Percentiles rank a stretch among this genome's conserved stretches.
Conservation (phyloP, 2,797 vertebrate species). For the Enteromius viviparus region DNA sequence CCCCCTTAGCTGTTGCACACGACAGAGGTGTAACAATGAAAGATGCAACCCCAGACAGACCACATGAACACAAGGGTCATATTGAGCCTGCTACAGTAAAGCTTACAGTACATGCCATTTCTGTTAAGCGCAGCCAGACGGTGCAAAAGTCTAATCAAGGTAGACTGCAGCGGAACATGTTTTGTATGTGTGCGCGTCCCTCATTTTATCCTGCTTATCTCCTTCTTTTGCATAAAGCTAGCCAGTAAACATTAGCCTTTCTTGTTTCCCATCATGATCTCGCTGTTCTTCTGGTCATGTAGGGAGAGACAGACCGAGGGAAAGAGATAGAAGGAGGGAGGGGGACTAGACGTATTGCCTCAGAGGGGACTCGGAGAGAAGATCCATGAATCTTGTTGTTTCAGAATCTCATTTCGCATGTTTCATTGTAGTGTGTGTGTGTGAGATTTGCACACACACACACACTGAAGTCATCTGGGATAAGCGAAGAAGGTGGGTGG, state of each 20-base stretch:
- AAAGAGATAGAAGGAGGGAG: conserved; percentile 33
- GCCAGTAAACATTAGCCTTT: conserved; percentile 53
- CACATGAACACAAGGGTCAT: background rate
- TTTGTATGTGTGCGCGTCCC: background rate
- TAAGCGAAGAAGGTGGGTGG: conserved; percentile 51
- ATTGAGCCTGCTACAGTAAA: conserved; percentile 9
- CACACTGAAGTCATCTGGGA: conserved; percentile 52
- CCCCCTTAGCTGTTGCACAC: conserved; percentile 45
- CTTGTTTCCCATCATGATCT: conserved; percentile 59
- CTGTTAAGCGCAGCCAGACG: background rate
- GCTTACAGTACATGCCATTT: background rate
- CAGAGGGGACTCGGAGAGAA: conserved; percentile 54
- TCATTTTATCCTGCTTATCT: conserved; percentile 48
- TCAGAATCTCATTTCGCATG: conserved; percentile 64
- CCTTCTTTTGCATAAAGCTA: conserved; percentile 50
- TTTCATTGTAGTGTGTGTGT: conserved; percentile 45
- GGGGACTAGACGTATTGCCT: conserved; percentile 52
- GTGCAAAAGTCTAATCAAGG: background rate
- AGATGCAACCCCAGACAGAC: conserved; percentile 34
- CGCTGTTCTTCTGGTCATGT: conserved; percentile 50
- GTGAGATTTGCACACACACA: conserved; percentile 32
- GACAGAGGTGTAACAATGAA: conserved; percentile 30
- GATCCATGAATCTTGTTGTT: conserved; percentile 65
- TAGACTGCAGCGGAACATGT: background rate
- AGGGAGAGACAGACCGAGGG: conserved; percentile 26